These are phyloP conservation scores for Mallateleia sp. DNA, from an alignment of 2,888 invertebrate species.

Conservation along the genomic window DNA sequence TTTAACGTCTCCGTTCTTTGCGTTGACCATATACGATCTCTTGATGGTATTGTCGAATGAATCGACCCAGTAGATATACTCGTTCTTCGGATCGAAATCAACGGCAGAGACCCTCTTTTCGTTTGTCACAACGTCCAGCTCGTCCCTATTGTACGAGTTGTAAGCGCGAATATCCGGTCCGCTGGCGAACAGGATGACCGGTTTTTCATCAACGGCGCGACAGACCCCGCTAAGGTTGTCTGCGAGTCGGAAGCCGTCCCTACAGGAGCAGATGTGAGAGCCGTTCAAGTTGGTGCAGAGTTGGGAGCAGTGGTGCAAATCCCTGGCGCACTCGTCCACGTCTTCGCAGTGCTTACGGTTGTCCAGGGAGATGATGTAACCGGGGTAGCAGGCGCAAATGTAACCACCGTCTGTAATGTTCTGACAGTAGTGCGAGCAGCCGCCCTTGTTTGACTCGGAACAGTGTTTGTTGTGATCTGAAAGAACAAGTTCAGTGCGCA, in stretches of 20 bases:
- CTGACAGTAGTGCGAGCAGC: slow-evolving; percentile 97
- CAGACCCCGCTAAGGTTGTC: slow-evolving; percentile 96
- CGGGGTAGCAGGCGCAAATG: slow-evolving; percentile 97
- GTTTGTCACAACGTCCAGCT: slow-evolving; percentile 94
- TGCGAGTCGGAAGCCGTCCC: slow-evolving; percentile 94
- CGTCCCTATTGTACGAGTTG: slow-evolving; percentile 92
- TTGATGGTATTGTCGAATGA: slow-evolving; percentile 97
- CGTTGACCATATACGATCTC: slow-evolving; percentile 97
- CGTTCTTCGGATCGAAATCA: slow-evolving; percentile 95
- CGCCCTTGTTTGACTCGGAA: slow-evolving; percentile 91
- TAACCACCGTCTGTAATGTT: slow-evolving; percentile 96
- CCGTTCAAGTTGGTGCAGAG: slow-evolving; percentile 98
- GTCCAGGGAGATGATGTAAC: slow-evolving; percentile 95
- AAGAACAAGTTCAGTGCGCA: too few relatives aligned
- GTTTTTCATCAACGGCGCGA: slow-evolving; percentile 92
- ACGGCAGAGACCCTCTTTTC: slow-evolving; percentile 97
- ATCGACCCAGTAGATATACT: slow-evolving; percentile 99
- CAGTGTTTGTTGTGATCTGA: slow-evolving; percentile 90
- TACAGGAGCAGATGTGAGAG: slow-evolving; percentile 96
- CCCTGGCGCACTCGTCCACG: slow-evolving; percentile 96
- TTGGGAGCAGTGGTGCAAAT: slow-evolving; percentile 97
- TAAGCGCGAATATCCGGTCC: slow-evolving; percentile 96
- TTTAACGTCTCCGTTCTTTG: slow-evolving; percentile 94
- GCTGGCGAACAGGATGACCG: slow-evolving; percentile 94
- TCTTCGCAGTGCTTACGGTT: slow-evolving; percentile 97